phyloP scores from a whole-genome alignment of 2,113 vertebrate genomes.

The Bos indicus region DNA sequence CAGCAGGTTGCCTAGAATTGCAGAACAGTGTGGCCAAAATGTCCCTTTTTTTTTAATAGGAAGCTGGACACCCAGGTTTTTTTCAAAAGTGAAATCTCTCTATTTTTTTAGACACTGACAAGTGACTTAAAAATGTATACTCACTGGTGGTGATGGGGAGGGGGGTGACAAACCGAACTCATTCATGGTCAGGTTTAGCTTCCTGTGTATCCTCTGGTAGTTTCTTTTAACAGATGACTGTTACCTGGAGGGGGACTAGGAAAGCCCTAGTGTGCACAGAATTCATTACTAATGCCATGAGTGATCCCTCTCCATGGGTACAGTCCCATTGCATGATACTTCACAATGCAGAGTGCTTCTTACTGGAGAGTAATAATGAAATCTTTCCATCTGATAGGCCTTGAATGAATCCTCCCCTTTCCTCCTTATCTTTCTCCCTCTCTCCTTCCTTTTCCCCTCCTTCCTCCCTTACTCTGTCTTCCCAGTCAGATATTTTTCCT shows the following conservation, averaged over 20 bases:
- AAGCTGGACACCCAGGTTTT: neutral
- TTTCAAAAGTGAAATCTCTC: neutral
- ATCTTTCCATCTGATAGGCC: neutral
- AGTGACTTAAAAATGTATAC: neutral
- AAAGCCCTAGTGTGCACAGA: neutral
- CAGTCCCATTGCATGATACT: neutral
- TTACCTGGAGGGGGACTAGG: neutral
- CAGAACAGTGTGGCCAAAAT: neutral
- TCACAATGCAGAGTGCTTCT: neutral
- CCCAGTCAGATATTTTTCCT: neutral
- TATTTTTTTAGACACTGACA: neutral
- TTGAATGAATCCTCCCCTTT: neutral
- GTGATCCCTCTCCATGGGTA: neutral
- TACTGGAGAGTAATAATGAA: neutral
- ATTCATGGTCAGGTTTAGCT: neutral
- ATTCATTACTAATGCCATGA: neutral
- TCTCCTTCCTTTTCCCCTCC: neutral
- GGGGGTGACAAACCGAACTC: fast-evolving
- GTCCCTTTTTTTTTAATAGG: neutral
- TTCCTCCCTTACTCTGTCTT: neutral
- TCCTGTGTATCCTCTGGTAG: neutral
- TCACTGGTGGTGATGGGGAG: neutral
- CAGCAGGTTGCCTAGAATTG: too few relatives aligned
- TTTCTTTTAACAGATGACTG: neutral
- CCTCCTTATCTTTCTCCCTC: neutral